Conservation (phyloP, 2,888 invertebrate species). For the Muschampia plurimacula region DNA sequence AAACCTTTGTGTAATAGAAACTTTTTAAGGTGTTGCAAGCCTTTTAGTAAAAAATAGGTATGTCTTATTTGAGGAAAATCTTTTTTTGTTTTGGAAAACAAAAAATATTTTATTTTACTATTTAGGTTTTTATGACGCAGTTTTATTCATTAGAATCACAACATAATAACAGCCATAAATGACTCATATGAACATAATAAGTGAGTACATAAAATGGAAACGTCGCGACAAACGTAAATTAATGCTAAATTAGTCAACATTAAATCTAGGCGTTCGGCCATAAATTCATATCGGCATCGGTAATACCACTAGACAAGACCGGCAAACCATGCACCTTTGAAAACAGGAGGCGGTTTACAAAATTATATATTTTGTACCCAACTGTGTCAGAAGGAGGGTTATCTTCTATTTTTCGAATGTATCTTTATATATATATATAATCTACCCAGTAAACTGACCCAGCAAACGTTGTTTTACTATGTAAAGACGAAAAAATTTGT, state of each 20-base stretch:
- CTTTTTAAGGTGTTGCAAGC: constrained; percentile 23
- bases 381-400: too few species aligned
- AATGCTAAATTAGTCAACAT: constrained; percentile 52
- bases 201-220: neutral
- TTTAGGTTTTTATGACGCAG: too few species aligned
- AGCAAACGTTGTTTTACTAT: too few species aligned
- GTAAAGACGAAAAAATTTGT: too few species aligned
- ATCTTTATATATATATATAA: too few species aligned
- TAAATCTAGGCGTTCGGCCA: constrained; percentile 58
- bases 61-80: neutral
- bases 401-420: too few species aligned
- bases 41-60: neutral
- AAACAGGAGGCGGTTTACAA: neutral
- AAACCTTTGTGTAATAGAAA: constrained; percentile 19
- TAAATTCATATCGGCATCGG: constrained; percentile 72
- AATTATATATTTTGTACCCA: too few species aligned
- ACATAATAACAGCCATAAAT: too few species aligned
- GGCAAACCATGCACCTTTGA: neutral
- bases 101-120: too few species aligned
- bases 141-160: too few species aligned
- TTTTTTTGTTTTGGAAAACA: neutral
- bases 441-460: too few species aligned
- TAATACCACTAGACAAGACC: constrained; percentile 64
- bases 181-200: neutral
- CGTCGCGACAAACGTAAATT: constrained; percentile 13